Percentiles rank a stretch among this genome's conserved stretches.
These are phyloP conservation scores for Automeris io DNA, from an alignment of 2,888 invertebrate species.

Conservation along the genomic window DNA sequence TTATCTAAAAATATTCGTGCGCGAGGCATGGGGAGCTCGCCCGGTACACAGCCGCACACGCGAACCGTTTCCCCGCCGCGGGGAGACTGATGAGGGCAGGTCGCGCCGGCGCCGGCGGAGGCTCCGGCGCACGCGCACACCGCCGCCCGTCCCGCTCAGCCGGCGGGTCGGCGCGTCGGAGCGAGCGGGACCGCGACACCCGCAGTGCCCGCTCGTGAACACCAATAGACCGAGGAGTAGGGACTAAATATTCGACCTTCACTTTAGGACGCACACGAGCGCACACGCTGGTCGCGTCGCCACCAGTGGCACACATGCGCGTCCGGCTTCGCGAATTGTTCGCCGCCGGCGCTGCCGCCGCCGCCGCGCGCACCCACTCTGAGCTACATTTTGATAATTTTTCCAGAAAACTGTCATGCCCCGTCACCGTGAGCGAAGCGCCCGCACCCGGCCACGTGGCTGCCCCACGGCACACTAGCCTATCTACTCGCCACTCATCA, in stretches of 20 bases:
- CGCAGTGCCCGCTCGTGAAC: conserved; percentile 73
- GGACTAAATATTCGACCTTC: conserved; percentile 77
- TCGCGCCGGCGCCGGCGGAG: conserved; percentile 70
- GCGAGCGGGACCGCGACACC: conserved; percentile 61
- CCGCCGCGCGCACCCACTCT: conserved; percentile 18
- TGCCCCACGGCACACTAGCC: conserved; percentile 27
- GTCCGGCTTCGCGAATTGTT: conserved; percentile 50
- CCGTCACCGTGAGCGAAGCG: conserved; percentile 53
- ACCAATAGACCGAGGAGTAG: conserved; percentile 76
- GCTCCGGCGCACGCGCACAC: conserved; percentile 67
- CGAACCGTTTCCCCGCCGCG: conserved; percentile 73
- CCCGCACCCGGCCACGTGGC: conserved; percentile 52
- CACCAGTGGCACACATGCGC: conserved; percentile 52
- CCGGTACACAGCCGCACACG: conserved; percentile 62
- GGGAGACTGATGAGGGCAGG: conserved; percentile 75
- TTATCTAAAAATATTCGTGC: conserved; percentile 76
- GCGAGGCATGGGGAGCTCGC: conserved; percentile 53
- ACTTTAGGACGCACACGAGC: conserved; percentile 68
- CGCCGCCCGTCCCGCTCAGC: conserved; percentile 56
- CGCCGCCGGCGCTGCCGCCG: conserved; percentile 35
- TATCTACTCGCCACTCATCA: conserved; percentile 8
- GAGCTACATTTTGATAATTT: conserved; percentile 73
- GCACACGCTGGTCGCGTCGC: conserved; percentile 46
- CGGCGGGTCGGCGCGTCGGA: conserved; percentile 27
- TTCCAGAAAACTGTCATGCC: conserved; percentile 74